Percentiles rank a stretch among this genome's conserved stretches.
phyloP scores from a whole-genome alignment of 2,888 invertebrate genomes.

The Epinotia ramella region DNA sequence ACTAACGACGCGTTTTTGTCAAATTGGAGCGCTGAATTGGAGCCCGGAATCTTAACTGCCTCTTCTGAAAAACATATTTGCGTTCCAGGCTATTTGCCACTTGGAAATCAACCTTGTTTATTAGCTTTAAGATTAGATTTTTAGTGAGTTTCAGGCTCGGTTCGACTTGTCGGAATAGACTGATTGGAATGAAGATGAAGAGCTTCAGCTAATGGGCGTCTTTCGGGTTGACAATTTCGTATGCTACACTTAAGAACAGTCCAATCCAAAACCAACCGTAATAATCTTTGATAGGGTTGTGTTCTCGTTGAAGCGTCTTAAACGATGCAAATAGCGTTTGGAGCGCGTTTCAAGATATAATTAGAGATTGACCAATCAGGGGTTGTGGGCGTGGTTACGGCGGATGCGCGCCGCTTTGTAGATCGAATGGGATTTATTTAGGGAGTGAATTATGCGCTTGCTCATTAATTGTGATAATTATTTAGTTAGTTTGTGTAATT shows the following conservation, averaged over 20 bases:
- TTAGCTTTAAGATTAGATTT: constrained; percentile 55
- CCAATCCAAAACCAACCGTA: constrained; percentile 50
- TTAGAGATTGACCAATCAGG: constrained; percentile 79
- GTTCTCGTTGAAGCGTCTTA: constrained; percentile 57
- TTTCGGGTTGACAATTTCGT: constrained; percentile 77
- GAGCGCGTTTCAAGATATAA: constrained; percentile 73
- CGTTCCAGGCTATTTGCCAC: constrained; percentile 47
- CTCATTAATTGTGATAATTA: constrained; percentile 84
- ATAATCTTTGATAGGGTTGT: constrained; percentile 45
- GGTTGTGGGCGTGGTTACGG: constrained; percentile 67
- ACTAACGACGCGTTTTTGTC: constrained; percentile 81
- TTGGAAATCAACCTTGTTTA: constrained; percentile 48
- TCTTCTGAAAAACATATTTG: constrained; percentile 74
- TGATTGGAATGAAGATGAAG: constrained; percentile 80
- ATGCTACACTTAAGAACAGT: constrained; percentile 59
- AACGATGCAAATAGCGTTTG: constrained; percentile 82
- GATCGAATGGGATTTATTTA: constrained; percentile 79
- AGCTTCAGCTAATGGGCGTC: constrained; percentile 81
- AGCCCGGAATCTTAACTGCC: constrained; percentile 76
- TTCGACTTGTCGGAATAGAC: constrained; percentile 60
- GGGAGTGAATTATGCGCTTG: constrained; percentile 73
- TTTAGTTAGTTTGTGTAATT: constrained; percentile 81
- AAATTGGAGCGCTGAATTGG: constrained; percentile 77
- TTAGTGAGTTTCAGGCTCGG: constrained; percentile 51
- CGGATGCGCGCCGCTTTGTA: constrained; percentile 66